Evolutionary conservation across 2,888 invertebrate genomes (phyloP), one percentile per base, ranked within the genome.

Genomic region (Polia nebulosa): DNA sequence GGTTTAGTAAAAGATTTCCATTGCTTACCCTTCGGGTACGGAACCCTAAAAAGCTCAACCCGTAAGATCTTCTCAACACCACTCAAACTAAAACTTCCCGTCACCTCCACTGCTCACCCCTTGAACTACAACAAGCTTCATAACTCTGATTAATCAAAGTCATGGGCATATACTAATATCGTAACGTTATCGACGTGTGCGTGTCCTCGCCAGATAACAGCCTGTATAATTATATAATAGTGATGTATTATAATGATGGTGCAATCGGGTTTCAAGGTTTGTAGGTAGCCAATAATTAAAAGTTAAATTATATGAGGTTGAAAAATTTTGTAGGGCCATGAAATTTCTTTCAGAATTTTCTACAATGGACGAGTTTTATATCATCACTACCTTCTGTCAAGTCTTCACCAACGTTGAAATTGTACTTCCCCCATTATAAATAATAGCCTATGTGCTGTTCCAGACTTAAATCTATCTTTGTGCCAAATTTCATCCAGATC

Each of bases 171-270:
- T 72, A 73, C 72, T 80, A 72, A 78, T 75, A 78, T 68, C 75
- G 53, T 72, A 59, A 76, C 74, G 76, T 69, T 80, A 85, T 82
- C 81, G 84, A 72, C 74, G 73, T 63, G 76, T 66, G 77, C 70
- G 72, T 76, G 85, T 78, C 61, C 60, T 56, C 56, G 8, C 52
- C 74, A 82, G 86, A 86, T 86, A 86, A 80, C 83, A 63, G 32
- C 68, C 39, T 61, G 57, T 77, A 63, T 76, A 72, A 74, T 80
- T 66, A 80, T 72, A 79, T 63, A 32, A 76, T 27, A 72, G 60
- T 70, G 58, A 81, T 74, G 68, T 75, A 64, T 72, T 29, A 55
- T 56, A 64, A 75, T 61, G 79, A n/a, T 69, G 44, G 17, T 39
- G 29, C 20, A 53, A 45, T 75, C 22, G 62, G 6, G 32, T 58